A percentile compares a stretch with the other conserved stretches of the same genome.
These are phyloP conservation scores for Harpegnathos saltator DNA, from an alignment of 1,140 invertebrate genomes.

Conservation along the genomic window DNA sequence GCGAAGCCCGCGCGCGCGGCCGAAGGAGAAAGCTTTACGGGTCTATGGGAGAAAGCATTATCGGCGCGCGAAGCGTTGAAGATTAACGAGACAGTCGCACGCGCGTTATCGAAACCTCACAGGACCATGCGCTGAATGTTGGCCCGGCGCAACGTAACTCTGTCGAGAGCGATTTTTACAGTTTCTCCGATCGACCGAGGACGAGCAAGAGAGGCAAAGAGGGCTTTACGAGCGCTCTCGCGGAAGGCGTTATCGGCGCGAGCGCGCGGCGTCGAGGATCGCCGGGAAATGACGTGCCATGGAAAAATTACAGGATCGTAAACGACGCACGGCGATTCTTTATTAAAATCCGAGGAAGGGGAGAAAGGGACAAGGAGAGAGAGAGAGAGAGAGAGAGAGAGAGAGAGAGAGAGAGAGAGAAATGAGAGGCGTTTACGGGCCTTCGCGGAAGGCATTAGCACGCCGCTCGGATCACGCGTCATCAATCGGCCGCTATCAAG, in stretches of 20 bases:
- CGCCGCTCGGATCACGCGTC: not conserved
- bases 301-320: not conserved
- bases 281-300: not conserved
- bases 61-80: constrained; percentile 13
- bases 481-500: not conserved
- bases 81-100: constrained; percentile 10
- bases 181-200: not conserved
- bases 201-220: constrained; percentile 1
- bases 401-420: too few species aligned
- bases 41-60: constrained; percentile 36
- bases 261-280: not conserved
- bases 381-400: too few species aligned
- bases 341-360: not conserved
- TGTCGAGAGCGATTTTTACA: constrained; percentile 13
- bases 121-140: not conserved
- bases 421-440: not conserved
- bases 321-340: not conserved
- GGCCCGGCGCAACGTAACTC: not conserved
- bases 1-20: not conserved
- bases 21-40: constrained; percentile 52
- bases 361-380: too few species aligned
- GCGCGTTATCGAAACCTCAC: constrained; percentile 24
- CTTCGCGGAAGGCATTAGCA: not conserved
- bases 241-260: not conserved
- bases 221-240: constrained; percentile 5